phyloP scores from a whole-genome alignment of 1,140 invertebrate genomes.

The Oreohelix idahoensis region DNA sequence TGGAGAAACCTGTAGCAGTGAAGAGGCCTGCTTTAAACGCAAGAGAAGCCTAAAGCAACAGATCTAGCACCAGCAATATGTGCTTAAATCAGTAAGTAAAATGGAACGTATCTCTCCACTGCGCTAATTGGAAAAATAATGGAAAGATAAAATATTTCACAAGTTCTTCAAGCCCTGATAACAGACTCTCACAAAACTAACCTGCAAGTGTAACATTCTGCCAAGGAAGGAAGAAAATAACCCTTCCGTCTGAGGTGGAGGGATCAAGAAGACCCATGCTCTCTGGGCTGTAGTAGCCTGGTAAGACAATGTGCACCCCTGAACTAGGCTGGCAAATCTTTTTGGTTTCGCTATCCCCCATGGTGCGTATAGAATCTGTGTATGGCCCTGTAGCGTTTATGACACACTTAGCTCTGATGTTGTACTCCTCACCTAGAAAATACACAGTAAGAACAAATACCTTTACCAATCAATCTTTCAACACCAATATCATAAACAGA shows the following conservation, averaged over 20 bases:
- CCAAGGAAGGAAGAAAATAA: slow-evolving; percentile 99
- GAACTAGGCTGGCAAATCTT: slow-evolving; percentile 94
- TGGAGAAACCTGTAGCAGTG: no score
- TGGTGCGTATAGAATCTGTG: slow-evolving; percentile 94
- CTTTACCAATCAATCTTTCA: background rate
- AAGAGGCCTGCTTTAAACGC: no score
- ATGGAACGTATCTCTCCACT: no score
- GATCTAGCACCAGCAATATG: no score
- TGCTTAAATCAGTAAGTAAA: no score
- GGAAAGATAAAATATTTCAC: no score
- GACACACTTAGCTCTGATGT: slow-evolving; percentile 92
- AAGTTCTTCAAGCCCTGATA: background rate
- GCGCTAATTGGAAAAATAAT: no score
- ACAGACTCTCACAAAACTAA: slow-evolving; percentile 24
- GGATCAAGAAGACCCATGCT: slow-evolving; percentile 99
- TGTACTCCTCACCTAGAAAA: slow-evolving; percentile 87
- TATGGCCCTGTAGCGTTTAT: slow-evolving; percentile 99
- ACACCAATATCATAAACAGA: background rate
- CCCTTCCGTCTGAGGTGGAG: slow-evolving; percentile 95
- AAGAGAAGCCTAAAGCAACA: no score
- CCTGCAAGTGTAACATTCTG: slow-evolving; percentile 95
- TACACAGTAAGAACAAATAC: background rate
- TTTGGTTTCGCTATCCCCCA: slow-evolving; percentile 89
- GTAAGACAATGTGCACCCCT: slow-evolving; percentile 97
- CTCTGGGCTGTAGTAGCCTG: slow-evolving; percentile 97